Evolutionary conservation across 2,888 invertebrate species (phyloP).

Genomic region (Cheilosia vernalis): DNA sequence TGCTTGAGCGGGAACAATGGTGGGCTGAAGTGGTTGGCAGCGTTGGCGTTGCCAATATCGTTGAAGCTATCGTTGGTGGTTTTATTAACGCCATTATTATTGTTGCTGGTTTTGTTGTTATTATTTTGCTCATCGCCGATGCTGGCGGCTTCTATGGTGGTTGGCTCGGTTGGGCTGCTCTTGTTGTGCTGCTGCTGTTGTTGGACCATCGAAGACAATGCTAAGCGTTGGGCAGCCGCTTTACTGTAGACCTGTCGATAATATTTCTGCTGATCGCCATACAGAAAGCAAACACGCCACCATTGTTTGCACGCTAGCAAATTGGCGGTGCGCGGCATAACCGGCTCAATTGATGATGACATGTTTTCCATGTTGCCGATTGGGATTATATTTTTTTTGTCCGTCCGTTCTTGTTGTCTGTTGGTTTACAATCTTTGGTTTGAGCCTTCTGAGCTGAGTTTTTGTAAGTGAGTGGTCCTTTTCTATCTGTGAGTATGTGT

Average conservation of each 20-base stretch:
- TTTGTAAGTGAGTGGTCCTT: constrained; percentile 57
- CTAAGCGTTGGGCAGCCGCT: constrained; percentile 84
- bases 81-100: constrained; percentile 67
- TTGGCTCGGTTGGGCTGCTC: constrained; percentile 42
- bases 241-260: constrained; percentile 91
- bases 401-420: constrained; percentile 68
- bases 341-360: constrained; percentile 81
- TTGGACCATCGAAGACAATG: constrained; percentile 78
- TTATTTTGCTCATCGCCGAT: constrained; percentile 77
- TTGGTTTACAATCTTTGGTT: constrained; percentile 73
- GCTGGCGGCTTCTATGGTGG: constrained; percentile 62
- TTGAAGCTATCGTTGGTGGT: constrained; percentile 61
- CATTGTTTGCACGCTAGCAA: constrained; percentile 93
- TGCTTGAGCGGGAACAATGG: constrained; percentile 76
- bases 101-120: constrained; percentile 73
- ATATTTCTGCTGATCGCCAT: constrained; percentile 93
- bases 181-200: constrained; percentile 67
- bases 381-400: constrained; percentile 60
- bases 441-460: constrained; percentile 25
- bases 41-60: constrained; percentile 71
- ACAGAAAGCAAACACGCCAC: constrained; percentile 96
- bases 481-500: background rate
- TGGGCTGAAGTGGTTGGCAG: constrained; percentile 65
- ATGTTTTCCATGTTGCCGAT: constrained; percentile 80
- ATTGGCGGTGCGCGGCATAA: constrained; percentile 86